Evolutionary conservation across 1,140 invertebrate species (phyloP).

Genomic region (Chionoecetes opilio): DNA sequence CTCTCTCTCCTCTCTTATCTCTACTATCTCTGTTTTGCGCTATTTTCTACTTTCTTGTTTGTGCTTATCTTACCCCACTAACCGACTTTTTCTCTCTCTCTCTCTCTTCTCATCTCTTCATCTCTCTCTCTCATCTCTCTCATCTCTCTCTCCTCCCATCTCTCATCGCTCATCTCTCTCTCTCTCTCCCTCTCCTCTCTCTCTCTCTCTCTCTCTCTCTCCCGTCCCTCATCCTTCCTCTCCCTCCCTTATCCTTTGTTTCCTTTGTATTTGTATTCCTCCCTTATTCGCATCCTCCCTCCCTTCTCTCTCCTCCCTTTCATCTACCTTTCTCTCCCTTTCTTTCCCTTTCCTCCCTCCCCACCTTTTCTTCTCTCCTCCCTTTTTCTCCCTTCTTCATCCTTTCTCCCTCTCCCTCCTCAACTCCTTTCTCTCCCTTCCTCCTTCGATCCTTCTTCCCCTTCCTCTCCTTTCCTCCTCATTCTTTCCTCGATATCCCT

Average conservation of each 20-base stretch:
- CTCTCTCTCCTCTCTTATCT: constrained; percentile 36
- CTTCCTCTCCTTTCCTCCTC: background rate
- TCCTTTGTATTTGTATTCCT: no score
- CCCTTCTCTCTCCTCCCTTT: background rate
- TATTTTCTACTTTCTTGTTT: no score
- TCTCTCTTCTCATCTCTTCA: constrained; percentile 32
- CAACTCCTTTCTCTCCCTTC: background rate
- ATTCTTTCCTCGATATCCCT: background rate
- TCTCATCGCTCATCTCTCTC: no score
- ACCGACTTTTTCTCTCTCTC: constrained; percentile 45
- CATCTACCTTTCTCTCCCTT: background rate
- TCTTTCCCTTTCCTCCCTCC: no score
- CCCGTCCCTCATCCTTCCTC: no score
- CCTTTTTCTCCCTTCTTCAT: background rate
- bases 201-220: no score
- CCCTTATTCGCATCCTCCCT: no score
- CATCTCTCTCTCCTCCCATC: background rate
- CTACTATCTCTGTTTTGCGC: constrained; percentile 22
- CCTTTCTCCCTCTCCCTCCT: background rate
- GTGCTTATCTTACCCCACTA: no score
- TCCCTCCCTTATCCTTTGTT: no score
- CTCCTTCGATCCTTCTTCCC: background rate
- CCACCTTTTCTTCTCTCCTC: background rate
- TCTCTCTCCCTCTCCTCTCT: constrained; percentile 6
- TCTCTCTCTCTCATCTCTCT: constrained; percentile 54